Evolutionary conservation across 64 coral and sea anemone genomes (phyloP).

Genomic region (Trachythela sp.): DNA sequence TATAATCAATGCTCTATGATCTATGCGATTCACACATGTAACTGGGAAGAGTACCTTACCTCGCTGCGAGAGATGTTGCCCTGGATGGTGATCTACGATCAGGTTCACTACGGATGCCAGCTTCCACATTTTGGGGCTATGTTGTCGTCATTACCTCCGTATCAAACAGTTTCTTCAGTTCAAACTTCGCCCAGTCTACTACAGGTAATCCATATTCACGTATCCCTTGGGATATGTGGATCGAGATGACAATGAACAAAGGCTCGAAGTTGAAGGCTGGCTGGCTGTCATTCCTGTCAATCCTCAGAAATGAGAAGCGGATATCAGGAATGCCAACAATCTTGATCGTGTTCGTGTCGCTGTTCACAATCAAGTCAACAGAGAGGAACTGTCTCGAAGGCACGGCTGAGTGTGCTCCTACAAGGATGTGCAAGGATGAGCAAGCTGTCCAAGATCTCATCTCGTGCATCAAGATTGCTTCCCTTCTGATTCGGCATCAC

Average conservation of each 20-base stretch:
- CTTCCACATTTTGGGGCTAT: constrained; percentile 17
- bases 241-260: no score
- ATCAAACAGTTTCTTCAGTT: not conserved
- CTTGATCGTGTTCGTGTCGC: not conserved
- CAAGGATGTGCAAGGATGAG: not conserved
- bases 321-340: constrained; percentile 5
- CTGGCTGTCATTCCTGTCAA: no score
- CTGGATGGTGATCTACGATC: constrained; percentile 21
- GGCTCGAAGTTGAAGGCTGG: no score
- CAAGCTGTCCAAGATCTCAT: constrained; percentile 27
- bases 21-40: constrained; percentile 6
- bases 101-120: not conserved
- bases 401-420: not conserved
- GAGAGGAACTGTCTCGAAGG: not conserved
- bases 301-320: constrained; percentile 6
- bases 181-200: not conserved
- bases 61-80: not conserved
- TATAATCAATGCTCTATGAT: constrained; percentile 2
- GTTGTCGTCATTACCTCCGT: not conserved
- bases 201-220: no score
- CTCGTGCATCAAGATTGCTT: constrained; percentile 19
- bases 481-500: constrained; percentile 20
- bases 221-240: no score
- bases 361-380: constrained; percentile 8
- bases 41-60: not conserved